Base-by-base conservation (phyloP, 2,888 invertebrate genomes). In the Eucriotettix oculatus region DNA sequence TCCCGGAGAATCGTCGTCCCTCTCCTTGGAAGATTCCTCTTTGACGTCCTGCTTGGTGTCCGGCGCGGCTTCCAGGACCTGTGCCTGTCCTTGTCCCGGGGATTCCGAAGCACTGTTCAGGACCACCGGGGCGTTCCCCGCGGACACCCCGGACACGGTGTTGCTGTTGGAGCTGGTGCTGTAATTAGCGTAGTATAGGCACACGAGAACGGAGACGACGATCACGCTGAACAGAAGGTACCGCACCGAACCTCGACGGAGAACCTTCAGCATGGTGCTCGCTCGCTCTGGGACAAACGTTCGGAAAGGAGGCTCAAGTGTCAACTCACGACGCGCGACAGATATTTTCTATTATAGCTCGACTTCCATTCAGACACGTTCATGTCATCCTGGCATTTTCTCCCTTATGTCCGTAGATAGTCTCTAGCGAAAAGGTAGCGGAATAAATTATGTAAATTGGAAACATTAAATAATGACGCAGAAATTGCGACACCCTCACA, bases 181-280 rank as follows among this genome's bases (percentile, higher is more conserved):
- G 48, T 48, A 48, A n/a, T n/a, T n/a, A 3, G 14, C 14, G 48
- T 48, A 48, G 48, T 48, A 48, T 9, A 48, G 48, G 48, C 48
- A 48, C 48, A 48, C 14, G 14, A 48, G 14, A 2, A 48, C 14
- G 14, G 48, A 14, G 48, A n/a, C 48, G 1, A 48, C 14, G 14
- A n/a, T 48, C 48, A 48, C 70, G 12, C 69, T 68, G 42, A 70
- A 70, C 56, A 70, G 68, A 16, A 66, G 62, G 48, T 14, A n/a
- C 14, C 48, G 48, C 48, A 48, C 48, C 48, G 48, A n/a, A 12
- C 48, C 14, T n/a, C 48, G 12, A n/a, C 48, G 48, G 48, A 48
- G n/a, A 5, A n/a, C 48, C 48, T 48, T 48, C 48, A 48, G 48
- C 48, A 48, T 48, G 48, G 12, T n/a, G 48, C 14, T n/a, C 48